phyloP scores from a whole-genome alignment of 2,797 vertebrate genomes.

The Ispidina picta region DNA sequence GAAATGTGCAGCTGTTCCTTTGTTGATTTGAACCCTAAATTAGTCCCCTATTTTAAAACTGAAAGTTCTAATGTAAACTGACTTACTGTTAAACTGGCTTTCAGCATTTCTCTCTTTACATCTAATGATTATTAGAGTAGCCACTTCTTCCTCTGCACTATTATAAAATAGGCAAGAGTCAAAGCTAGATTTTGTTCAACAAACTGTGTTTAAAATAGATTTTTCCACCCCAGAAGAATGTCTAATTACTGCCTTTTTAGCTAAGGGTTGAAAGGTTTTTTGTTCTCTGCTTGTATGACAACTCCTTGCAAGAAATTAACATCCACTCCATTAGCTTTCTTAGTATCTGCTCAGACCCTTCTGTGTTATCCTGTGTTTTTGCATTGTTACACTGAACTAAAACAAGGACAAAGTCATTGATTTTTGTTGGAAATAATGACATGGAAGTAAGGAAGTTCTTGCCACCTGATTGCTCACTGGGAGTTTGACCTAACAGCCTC shows the following conservation, averaged over 20 bases:
- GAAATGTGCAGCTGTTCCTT: not conserved
- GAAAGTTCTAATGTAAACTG: not conserved
- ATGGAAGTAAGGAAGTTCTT: not conserved
- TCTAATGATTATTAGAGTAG: not conserved
- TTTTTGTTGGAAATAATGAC: conserved; percentile 2
- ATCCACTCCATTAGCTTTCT: not conserved
- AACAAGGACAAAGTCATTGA: not conserved
- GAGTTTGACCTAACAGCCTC: not conserved
- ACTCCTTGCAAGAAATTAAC: not conserved
- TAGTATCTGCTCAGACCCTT: not conserved
- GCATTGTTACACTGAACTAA: not conserved
- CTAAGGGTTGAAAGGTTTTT: not conserved
- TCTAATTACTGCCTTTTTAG: not conserved
- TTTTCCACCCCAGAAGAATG: not conserved
- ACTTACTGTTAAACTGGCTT: not conserved
- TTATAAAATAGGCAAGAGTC: not conserved
- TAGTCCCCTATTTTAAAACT: not conserved
- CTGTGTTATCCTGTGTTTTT: not conserved
- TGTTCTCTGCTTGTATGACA: not conserved
- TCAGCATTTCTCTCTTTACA: not conserved
- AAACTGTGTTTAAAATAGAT: not conserved
- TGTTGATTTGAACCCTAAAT: conserved; percentile 6
- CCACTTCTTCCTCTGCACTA: not conserved
- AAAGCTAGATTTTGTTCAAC: not conserved
- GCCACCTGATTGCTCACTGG: not conserved